Conservation (phyloP, 30 jellyfish, hydroid and myxozoan genomes). For the Hydra vulgaris region DNA sequence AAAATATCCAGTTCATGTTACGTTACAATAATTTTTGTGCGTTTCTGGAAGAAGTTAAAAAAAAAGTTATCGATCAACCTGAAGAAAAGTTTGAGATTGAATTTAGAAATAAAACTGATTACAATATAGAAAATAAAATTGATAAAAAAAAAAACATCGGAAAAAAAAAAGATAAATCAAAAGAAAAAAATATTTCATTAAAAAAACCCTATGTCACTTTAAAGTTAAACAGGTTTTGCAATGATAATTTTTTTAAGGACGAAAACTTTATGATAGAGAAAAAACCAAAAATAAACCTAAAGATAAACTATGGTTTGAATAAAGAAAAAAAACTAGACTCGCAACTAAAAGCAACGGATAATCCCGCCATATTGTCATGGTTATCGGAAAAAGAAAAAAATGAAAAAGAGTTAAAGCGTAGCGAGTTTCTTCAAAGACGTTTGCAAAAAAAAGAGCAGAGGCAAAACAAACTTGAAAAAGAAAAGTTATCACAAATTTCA, state of each 20-base stretch:
- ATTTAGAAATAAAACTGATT: too few species aligned
- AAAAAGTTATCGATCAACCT: not conserved
- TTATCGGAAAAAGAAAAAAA: constrained; percentile 1
- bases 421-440: not conserved
- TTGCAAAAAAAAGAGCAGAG: not conserved
- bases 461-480: not conserved
- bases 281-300: not conserved
- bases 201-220: not conserved
- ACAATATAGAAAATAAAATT: not conserved
- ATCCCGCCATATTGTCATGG: constrained; percentile 18
- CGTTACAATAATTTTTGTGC: not conserved
- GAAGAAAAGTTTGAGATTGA: not conserved
- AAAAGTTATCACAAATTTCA: not conserved
- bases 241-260: not conserved
- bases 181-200: not conserved
- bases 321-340: constrained; percentile 9
- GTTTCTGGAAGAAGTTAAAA: not conserved
- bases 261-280: too few species aligned
- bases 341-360: constrained; percentile 4
- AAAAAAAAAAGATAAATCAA: too few species aligned
- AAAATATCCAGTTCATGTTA: not conserved
- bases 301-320: not conserved
- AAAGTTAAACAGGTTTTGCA: not conserved
- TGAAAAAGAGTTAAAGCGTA: constrained; percentile 17
- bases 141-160: not conserved